Evolutionary conservation across 2,113 vertebrate species (phyloP).

Genomic region (Zosterops hypoxanthus): DNA sequence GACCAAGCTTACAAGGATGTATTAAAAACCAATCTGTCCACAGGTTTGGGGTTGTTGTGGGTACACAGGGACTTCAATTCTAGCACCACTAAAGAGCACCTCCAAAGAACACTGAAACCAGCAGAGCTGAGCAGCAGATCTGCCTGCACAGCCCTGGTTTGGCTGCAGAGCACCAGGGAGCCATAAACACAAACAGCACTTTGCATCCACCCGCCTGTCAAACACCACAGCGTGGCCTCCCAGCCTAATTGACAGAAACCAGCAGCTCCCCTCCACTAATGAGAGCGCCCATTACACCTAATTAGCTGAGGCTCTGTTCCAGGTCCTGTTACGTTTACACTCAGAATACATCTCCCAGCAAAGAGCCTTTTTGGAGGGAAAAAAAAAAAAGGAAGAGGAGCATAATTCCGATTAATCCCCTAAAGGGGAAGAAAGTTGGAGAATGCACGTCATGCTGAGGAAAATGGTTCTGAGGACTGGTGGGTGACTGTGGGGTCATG

Average conservation of each 20-base stretch:
- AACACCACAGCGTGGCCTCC: background rate
- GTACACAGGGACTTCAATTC: background rate
- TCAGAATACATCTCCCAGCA: background rate
- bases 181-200: background rate
- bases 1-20: background rate
- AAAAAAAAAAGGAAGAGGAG: background rate
- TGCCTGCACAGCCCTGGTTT: background rate
- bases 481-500: background rate
- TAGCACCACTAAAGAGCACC: slow-evolving; percentile 65
- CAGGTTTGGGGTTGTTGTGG: background rate
- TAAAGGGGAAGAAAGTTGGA: background rate
- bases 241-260: slow-evolving; percentile 1
- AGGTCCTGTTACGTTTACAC: background rate
- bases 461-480: background rate
- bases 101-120: background rate
- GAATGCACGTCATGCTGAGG: background rate
- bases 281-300: background rate
- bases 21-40: background rate
- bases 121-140: background rate
- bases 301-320: slow-evolving; percentile 23
- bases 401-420: background rate
- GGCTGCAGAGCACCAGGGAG: slow-evolving; percentile 27
- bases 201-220: background rate
- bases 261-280: slow-evolving; percentile 14
- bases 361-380: background rate